Conservation (phyloP, 1,140 invertebrate genomes). For the Neelides sp. region DNA sequence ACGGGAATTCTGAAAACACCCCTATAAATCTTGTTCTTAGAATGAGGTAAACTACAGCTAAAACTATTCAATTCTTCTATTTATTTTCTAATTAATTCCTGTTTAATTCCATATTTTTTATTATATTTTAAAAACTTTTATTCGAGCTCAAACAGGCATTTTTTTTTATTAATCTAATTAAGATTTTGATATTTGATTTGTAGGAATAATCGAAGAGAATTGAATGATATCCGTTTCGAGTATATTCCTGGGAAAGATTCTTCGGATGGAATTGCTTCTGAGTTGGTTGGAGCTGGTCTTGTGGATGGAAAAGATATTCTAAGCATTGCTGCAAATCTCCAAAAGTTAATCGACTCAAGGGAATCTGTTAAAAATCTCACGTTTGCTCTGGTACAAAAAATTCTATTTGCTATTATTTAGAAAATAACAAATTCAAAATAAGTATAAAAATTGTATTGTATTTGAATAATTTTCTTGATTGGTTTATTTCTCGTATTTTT, state of each 20-base stretch:
- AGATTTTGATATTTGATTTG: too few relatives aligned
- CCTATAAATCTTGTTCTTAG: slow-evolving; percentile 64
- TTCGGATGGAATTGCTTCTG: slow-evolving; percentile 82
- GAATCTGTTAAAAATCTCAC: slow-evolving; percentile 56
- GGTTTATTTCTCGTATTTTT: slow-evolving; percentile 26
- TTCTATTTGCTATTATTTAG: neutral
- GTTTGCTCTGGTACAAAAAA: slow-evolving; percentile 64
- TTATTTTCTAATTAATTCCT: too few relatives aligned
- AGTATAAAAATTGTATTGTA: neutral
- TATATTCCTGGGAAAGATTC: slow-evolving; percentile 83
- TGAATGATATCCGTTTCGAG: slow-evolving; percentile 96
- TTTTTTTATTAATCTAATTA: slow-evolving; percentile 13
- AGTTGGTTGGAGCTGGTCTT: slow-evolving; percentile 84
- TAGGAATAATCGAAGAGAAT: slow-evolving; percentile 74
- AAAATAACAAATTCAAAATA: neutral
- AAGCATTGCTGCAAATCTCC: slow-evolving; percentile 80
- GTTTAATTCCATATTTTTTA: too few relatives aligned
- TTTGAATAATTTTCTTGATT: neutral
- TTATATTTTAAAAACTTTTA: slow-evolving; percentile 10
- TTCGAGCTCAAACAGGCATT: neutral
- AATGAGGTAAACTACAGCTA: slow-evolving; percentile 47
- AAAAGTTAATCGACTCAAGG: slow-evolving; percentile 68
- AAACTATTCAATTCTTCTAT: slow-evolving; percentile 2
- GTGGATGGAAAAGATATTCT: slow-evolving; percentile 82
- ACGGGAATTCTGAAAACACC: slow-evolving; percentile 13